Percentiles rank a stretch among this genome's conserved stretches.
These are phyloP conservation scores for Muscicapa comitata DNA, from an alignment of 2,797 vertebrate genomes.

Conservation along the genomic window DNA sequence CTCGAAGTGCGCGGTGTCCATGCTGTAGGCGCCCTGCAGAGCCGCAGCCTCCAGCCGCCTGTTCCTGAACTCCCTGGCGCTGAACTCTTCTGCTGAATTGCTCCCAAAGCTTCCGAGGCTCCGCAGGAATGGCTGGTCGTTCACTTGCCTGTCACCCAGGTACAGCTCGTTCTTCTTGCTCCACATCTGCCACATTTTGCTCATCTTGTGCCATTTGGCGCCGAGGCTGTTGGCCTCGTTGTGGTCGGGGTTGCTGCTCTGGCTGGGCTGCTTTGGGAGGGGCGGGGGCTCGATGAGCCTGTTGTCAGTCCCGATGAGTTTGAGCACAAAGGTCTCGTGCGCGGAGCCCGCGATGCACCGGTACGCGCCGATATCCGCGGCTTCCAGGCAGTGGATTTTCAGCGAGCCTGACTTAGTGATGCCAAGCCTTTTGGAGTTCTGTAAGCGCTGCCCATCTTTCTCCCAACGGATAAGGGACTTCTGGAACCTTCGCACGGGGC, in stretches of 20 bases:
- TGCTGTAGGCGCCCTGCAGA: conserved; percentile 76
- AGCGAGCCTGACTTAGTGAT: conserved; percentile 86
- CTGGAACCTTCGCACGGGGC: conserved; percentile 84
- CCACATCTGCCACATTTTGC: conserved; percentile 77
- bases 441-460: conserved; percentile 80
- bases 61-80: conserved; percentile 48
- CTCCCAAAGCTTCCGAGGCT: conserved; percentile 60
- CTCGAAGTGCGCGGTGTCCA: conserved; percentile 78
- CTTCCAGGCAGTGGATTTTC: conserved; percentile 81
- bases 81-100: conserved; percentile 48
- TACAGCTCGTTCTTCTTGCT: conserved; percentile 76
- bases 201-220: conserved; percentile 76
- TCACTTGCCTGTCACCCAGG: conserved; percentile 60
- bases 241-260: not conserved
- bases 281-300: conserved; percentile 72
- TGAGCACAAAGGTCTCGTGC: conserved; percentile 82
- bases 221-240: conserved; percentile 70
- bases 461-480: conserved; percentile 85
- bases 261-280: not conserved
- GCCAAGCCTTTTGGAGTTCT: conserved; percentile 77
- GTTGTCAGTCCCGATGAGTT: conserved; percentile 84
- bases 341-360: conserved; percentile 81
- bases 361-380: conserved; percentile 81
- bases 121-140: conserved; percentile 58
- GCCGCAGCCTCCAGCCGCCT: conserved; percentile 70